Evolutionary conservation across 2,113 vertebrate species (phyloP).

Genomic region (Odobenus rosmarus): DNA sequence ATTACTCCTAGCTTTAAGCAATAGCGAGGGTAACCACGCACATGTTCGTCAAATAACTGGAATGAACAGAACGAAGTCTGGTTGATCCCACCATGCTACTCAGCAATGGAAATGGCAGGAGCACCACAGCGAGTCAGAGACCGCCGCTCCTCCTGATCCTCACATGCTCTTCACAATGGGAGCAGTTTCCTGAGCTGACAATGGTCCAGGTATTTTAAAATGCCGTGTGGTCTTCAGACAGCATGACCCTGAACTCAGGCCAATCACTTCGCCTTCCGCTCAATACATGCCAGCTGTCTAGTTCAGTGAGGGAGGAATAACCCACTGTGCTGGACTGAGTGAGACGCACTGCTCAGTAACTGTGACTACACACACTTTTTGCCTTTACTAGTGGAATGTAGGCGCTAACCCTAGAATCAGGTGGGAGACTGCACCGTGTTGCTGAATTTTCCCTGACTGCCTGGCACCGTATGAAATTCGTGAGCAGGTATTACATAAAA

Average conservation of each 20-base stretch:
- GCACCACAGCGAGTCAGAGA: neutral
- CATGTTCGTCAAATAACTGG: neutral
- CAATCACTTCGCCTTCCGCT: neutral
- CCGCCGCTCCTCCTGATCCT: neutral
- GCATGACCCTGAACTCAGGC: neutral
- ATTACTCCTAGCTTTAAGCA: neutral
- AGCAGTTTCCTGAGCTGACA: neutral
- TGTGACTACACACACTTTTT: neutral
- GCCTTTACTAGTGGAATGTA: neutral
- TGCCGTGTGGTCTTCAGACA: accelerated
- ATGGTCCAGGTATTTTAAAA: neutral
- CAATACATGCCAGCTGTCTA: accelerated
- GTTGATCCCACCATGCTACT: accelerated
- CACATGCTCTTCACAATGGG: neutral
- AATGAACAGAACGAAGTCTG: neutral
- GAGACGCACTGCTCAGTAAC: neutral
- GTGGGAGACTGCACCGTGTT: neutral
- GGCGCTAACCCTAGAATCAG: neutral
- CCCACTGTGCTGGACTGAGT: neutral
- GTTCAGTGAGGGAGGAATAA: neutral
- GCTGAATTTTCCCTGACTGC: neutral
- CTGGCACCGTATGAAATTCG: neutral
- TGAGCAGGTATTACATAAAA: neutral
- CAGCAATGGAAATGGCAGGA: neutral
- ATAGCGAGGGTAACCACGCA: neutral